A percentile compares a stretch with the other conserved stretches of the same genome.
These are phyloP conservation scores for Tachina grossa DNA, from an alignment of 2,888 invertebrate genomes.

Conservation along the genomic window DNA sequence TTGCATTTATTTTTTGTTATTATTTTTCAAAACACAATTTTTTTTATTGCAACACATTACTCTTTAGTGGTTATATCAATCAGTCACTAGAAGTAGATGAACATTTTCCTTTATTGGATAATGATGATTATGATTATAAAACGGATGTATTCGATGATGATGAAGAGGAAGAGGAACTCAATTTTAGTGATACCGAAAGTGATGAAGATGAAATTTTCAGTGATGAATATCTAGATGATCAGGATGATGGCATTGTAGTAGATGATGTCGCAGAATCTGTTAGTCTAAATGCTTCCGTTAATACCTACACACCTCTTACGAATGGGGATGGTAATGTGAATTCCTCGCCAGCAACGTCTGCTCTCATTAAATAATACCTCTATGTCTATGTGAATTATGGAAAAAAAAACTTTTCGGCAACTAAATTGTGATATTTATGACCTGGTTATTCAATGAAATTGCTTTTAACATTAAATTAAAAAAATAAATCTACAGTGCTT, in stretches of 20 bases:
- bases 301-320: slow-evolving; percentile 25
- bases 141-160: slow-evolving; percentile 78
- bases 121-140: slow-evolving; percentile 78
- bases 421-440: slow-evolving; percentile 74
- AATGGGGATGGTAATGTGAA: slow-evolving; percentile 22
- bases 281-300: slow-evolving; percentile 36
- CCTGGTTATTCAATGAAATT: slow-evolving; percentile 68
- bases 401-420: slow-evolving; percentile 41
- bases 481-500: neutral
- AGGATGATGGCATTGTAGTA: slow-evolving; percentile 72
- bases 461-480: slow-evolving; percentile 55
- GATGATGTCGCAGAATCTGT: slow-evolving; percentile 67
- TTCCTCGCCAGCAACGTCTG: slow-evolving; percentile 13
- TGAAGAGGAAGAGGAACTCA: slow-evolving; percentile 79
- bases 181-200: slow-evolving; percentile 79
- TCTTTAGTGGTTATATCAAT: slow-evolving; percentile 93
- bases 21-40: slow-evolving; percentile 16
- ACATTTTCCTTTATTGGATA: slow-evolving; percentile 89
- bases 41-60: slow-evolving; percentile 11
- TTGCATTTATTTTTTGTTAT: slow-evolving; percentile 32
- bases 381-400: slow-evolving; percentile 25
- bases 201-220: slow-evolving; percentile 73
- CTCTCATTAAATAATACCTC: slow-evolving; percentile 33
- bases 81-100: slow-evolving; percentile 96
- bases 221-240: slow-evolving; percentile 72